Evolutionary conservation across 2,113 vertebrate species (phyloP), one percentile per base, ranked within the genome.

Genomic region (Mastomys natalensis): DNA sequence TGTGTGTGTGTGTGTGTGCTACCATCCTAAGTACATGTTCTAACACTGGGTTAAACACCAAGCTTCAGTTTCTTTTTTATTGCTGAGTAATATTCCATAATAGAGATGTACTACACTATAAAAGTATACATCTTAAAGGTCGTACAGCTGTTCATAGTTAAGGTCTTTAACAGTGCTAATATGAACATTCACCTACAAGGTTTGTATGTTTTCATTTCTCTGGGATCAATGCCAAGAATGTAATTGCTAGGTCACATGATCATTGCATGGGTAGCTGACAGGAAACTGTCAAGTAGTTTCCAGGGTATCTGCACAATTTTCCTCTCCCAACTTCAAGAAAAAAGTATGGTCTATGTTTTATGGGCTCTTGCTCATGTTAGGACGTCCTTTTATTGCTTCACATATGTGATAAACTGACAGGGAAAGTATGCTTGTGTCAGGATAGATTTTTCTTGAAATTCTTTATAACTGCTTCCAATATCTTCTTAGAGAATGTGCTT

Each of bases 261-360:
- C 87, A 94, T 66, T 87, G 31, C 31, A 76, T 72, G 53, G 82
- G 84, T 89, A 48, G 37, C 66, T 94, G 80, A 72, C 43, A 48
- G 85, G 62, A 96, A 92, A 95, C 91, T 91, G 88, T 6, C 26
- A 90, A 93, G 78, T 84, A 53, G 16, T 76, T 94, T 95, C n/a
- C 58, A 88, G 29, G 92, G 81, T 51, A 15, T 13, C 62, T 73
- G 0, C 51, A 58, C 12, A 19, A 73, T 77, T 93, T 97, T 66
- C 78, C 84, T 72, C 9, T 88, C 78, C 73, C 16, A 85, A 51
- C 62, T 92, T 87, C 80, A 43, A 70, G 51, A 81, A 95, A 48
- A 43, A 82, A 89, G 95, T 37, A 86, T 7, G 55, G 91, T 85
- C 90, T 76, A 60, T 93, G 43, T 82, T 81, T 89, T 87, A 31